These are phyloP conservation scores for Rhaphigaster nebulosa DNA, from an alignment of 2,888 invertebrate species.

Conservation along the genomic window DNA sequence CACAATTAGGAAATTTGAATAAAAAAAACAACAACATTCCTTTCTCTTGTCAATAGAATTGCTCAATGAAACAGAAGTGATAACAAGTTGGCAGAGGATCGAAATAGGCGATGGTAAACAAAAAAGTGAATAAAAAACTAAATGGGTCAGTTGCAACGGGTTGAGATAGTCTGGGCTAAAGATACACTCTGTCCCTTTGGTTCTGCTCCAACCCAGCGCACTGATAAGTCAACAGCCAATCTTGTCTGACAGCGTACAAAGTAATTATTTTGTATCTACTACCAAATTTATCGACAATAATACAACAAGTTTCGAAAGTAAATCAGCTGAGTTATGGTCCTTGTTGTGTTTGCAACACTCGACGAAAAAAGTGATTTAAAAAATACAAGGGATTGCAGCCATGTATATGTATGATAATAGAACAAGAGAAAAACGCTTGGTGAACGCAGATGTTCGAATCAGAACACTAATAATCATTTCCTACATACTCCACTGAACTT, in stretches of 20 bases:
- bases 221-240: neutral
- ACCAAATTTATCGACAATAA: neutral
- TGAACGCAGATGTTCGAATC: no score
- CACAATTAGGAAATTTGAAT: neutral
- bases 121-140: constrained; percentile 6
- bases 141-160: neutral
- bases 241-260: neutral
- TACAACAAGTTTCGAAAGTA: neutral
- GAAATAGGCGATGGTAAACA: neutral
- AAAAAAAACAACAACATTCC: neutral
- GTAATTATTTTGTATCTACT: neutral
- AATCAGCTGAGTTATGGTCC: no score
- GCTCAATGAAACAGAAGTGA: neutral
- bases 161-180: neutral
- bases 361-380: no score
- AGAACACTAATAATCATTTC: no score
- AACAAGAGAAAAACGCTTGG: no score
- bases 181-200: neutral
- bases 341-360: no score
- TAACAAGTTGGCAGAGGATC: neutral
- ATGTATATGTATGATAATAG: no score
- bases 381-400: no score
- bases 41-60: neutral
- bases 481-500: no score
- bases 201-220: neutral